A percentile compares a stretch with the other conserved stretches of the same genome.
Evolutionary conservation across 2,888 invertebrate genomes (phyloP).

Genomic region (Dryocosmus kuriphilus): DNA sequence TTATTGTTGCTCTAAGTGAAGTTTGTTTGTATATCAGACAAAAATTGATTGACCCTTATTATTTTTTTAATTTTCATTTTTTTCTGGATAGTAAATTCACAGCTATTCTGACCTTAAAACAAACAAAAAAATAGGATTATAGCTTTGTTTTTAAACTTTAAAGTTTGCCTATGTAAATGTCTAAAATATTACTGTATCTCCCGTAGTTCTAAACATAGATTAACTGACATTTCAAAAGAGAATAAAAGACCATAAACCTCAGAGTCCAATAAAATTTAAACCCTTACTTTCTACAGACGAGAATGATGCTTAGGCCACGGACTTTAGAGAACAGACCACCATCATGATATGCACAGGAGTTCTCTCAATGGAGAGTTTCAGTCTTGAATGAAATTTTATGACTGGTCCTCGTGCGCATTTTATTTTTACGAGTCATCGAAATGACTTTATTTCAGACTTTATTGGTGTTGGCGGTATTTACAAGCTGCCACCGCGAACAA

Average conservation of each 20-base stretch:
- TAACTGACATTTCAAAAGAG: constrained; percentile 6
- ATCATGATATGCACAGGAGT: constrained; percentile 53
- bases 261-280: background rate
- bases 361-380: constrained; percentile 62
- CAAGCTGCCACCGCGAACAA: constrained; percentile 56
- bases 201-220: constrained; percentile 14
- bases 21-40: too few species aligned
- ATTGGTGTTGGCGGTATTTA: constrained; percentile 67
- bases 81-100: too few species aligned
- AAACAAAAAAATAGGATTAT: too few species aligned
- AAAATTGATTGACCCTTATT: too few species aligned
- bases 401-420: constrained; percentile 62
- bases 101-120: too few species aligned
- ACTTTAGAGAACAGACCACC: constrained; percentile 56
- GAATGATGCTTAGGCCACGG: background rate
- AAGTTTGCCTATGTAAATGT: too few species aligned
- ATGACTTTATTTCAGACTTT: constrained; percentile 73
- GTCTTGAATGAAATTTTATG: constrained; percentile 74
- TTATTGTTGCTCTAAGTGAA: too few species aligned
- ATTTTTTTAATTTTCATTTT: too few species aligned
- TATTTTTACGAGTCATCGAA: constrained; percentile 64
- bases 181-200: background rate
- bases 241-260: constrained; percentile 20
- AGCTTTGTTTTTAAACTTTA: too few species aligned
- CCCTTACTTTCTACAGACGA: background rate